A percentile compares a stretch with the other conserved stretches of the same genome.
These are phyloP conservation scores for Apodemus speciosus DNA, from an alignment of 2,113 vertebrate species.

Conservation along the genomic window DNA sequence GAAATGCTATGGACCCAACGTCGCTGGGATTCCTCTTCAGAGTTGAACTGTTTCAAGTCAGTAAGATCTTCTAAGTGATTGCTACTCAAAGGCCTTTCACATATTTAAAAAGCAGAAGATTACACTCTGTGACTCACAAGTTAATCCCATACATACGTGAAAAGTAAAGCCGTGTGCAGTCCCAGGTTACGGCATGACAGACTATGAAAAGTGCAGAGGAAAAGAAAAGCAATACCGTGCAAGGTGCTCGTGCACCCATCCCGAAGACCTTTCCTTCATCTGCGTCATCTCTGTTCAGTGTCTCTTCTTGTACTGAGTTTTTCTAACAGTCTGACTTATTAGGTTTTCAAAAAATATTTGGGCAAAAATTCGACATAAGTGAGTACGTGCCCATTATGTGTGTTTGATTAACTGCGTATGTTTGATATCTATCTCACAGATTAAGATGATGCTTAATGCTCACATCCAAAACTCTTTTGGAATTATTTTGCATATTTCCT, in stretches of 20 bases:
- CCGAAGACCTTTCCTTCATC: too few species aligned
- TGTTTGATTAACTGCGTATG: neutral
- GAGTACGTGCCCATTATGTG: neutral
- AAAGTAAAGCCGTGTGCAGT: neutral
- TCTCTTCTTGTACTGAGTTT: neutral
- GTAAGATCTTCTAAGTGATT: neutral
- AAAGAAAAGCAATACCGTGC: neutral
- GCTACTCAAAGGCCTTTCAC: neutral
- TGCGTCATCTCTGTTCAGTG: neutral
- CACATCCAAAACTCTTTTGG: neutral
- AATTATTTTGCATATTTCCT: neutral
- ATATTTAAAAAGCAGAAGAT: neutral
- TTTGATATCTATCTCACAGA: neutral
- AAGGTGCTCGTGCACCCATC: neutral
- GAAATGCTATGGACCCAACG: neutral
- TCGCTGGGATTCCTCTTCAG: neutral
- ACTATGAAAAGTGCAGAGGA: neutral
- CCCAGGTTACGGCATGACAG: neutral
- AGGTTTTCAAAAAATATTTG: neutral
- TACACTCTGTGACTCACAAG: neutral
- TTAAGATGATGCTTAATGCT: neutral
- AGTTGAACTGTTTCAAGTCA: neutral
- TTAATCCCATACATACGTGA: neutral
- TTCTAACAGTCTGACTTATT: conserved; percentile 24
- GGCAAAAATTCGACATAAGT: neutral